phyloP scores from a whole-genome alignment of 2,888 invertebrate genomes.

The Cerastis rubricosa region DNA sequence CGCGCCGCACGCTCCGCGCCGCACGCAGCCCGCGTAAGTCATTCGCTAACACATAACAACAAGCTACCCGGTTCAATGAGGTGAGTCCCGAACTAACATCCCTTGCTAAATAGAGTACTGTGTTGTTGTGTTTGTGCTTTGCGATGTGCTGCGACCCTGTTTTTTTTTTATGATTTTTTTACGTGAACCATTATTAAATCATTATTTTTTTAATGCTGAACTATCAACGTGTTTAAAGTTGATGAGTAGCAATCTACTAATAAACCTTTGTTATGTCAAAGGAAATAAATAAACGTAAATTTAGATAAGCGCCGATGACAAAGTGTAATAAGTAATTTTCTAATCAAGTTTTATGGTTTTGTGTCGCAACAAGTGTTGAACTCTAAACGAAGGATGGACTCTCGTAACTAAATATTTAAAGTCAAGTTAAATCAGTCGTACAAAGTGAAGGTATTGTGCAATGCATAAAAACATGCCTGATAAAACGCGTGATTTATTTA shows the following conservation, averaged over 20 bases:
- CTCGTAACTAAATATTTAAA: slow-evolving; percentile 5
- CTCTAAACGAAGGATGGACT: slow-evolving; percentile 19
- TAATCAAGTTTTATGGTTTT: slow-evolving; percentile 59
- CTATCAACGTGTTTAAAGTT: slow-evolving; percentile 51
- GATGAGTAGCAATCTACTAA: slow-evolving; percentile 47
- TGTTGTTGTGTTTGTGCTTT: slow-evolving; percentile 66
- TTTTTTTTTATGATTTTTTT: slow-evolving; percentile 17
- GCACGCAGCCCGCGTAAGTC: slow-evolving; percentile 74
- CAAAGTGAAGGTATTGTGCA: slow-evolving; percentile 3
- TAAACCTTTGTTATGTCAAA: slow-evolving; percentile 55
- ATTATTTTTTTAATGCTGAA: slow-evolving; percentile 30
- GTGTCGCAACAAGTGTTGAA: slow-evolving; percentile 65
- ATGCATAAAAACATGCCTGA: slow-evolving; percentile 18
- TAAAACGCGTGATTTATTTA: slow-evolving; percentile 28
- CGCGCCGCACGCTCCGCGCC: slow-evolving; percentile 63
- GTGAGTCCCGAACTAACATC: slow-evolving; percentile 69
- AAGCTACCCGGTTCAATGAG: slow-evolving; percentile 77
- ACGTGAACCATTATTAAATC: slow-evolving; percentile 12
- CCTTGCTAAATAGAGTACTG: slow-evolving; percentile 10
- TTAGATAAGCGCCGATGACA: slow-evolving; percentile 64
- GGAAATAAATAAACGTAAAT: slow-evolving; percentile 64
- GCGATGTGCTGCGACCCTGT: slow-evolving; percentile 62
- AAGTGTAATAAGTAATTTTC: slow-evolving; percentile 59
- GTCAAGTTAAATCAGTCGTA: slow-evolving; percentile 9
- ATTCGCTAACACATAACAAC: slow-evolving; percentile 67